These are phyloP conservation scores for Acridotheres tristis DNA, from an alignment of 2,797 vertebrate genomes.

Conservation along the genomic window DNA sequence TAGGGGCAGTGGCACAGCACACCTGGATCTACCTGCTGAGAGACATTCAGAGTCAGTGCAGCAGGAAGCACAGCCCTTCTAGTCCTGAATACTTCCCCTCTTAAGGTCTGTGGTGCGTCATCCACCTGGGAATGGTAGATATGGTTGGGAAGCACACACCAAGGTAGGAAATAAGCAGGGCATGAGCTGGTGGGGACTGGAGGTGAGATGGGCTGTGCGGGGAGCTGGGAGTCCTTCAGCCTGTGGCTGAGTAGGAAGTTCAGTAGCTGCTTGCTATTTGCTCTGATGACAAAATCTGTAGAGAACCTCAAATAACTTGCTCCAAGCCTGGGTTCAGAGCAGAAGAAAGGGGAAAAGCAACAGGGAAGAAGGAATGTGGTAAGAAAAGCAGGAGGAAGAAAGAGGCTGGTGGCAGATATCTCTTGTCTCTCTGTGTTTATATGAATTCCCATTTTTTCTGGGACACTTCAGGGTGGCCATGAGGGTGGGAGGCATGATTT, in stretches of 20 bases:
- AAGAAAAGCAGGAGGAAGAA: neutral
- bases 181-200: neutral
- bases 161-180: fast-evolving
- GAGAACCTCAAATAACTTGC: neutral
- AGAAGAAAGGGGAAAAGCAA: neutral
- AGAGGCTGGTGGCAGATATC: neutral
- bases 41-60: neutral
- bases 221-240: neutral
- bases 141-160: fast-evolving
- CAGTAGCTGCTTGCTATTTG: neutral
- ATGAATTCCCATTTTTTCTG: neutral
- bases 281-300: neutral
- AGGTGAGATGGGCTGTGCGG: neutral
- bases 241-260: neutral
- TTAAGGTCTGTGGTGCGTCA: neutral
- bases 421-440: neutral
- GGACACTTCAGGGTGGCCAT: neutral
- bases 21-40: neutral
- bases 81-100: neutral
- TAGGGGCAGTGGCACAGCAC: neutral
- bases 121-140: neutral
- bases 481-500: no score
- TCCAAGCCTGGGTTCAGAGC: neutral
- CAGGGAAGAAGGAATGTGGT: neutral
- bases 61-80: neutral